Evolutionary conservation across 2,113 vertebrate species (phyloP).

Genomic region (Heptranchias perlo): DNA sequence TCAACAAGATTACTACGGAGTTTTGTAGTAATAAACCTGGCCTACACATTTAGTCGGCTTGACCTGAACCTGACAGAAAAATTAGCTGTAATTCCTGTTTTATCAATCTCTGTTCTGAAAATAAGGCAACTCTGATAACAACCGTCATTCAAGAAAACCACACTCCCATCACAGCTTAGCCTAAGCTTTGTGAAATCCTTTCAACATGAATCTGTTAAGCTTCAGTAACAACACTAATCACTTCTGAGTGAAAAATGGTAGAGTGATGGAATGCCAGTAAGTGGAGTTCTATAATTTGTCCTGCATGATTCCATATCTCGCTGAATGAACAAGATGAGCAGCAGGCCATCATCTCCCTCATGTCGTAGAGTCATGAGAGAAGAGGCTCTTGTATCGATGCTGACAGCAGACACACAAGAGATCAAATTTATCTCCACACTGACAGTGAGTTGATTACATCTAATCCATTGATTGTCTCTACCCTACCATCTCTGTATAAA

Average conservation of each 20-base stretch:
- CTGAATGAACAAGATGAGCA: background rate
- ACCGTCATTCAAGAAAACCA: background rate
- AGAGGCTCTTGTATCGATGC: background rate
- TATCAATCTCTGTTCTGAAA: slow-evolving; percentile 18
- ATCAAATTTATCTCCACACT: background rate
- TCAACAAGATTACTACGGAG: background rate
- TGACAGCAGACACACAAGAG: background rate
- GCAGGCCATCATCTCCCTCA: background rate
- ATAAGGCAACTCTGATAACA: slow-evolving; percentile 11
- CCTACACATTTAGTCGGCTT: background rate
- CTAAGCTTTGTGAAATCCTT: slow-evolving; percentile 16
- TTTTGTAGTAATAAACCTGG: background rate
- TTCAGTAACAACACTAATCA: slow-evolving; percentile 26
- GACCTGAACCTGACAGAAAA: background rate
- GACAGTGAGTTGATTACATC: background rate
- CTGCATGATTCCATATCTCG: background rate
- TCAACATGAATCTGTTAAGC: slow-evolving; percentile 35
- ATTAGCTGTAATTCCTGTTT: background rate
- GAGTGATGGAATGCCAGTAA: background rate
- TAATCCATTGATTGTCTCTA: background rate
- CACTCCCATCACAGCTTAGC: slow-evolving; percentile 13
- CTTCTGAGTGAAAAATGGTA: background rate
- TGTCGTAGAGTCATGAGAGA: background rate
- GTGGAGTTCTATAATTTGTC: background rate
- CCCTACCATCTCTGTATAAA: background rate